Evolutionary conservation across 2,797 vertebrate genomes (phyloP).

Genomic region (Hoplostethus mediterraneus): DNA sequence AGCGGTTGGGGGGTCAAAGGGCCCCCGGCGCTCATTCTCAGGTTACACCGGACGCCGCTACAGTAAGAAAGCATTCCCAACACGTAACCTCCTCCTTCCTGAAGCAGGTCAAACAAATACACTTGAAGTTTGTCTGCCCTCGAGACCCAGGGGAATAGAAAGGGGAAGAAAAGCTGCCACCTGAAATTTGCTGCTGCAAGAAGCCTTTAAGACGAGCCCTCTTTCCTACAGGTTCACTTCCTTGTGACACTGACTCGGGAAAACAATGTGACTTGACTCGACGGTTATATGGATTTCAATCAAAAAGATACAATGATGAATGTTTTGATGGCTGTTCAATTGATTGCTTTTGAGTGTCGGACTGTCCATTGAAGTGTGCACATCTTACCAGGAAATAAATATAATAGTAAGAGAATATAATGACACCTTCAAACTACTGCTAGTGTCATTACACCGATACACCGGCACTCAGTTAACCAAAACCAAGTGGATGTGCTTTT

Average conservation of each 20-base stretch:
- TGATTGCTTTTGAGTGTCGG: neutral
- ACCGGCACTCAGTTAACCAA: neutral
- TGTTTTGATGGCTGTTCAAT: neutral
- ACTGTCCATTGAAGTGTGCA: neutral
- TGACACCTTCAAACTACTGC: neutral
- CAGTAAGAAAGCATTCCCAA: slow-evolving; percentile 47
- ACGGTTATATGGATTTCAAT: slow-evolving; percentile 3
- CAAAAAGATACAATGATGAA: neutral
- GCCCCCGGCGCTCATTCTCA: slow-evolving; percentile 35
- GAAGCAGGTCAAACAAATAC: slow-evolving; percentile 59
- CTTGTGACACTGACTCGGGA: neutral
- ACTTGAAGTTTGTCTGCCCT: slow-evolving; percentile 48
- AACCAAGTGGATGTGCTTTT: neutral
- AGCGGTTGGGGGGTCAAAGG: slow-evolving; percentile 54
- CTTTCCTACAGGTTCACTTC: slow-evolving; percentile 29
- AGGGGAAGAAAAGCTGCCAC: slow-evolving; percentile 33
- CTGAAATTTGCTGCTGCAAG: slow-evolving; percentile 34
- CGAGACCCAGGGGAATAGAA: slow-evolving; percentile 1
- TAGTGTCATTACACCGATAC: neutral
- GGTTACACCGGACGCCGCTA: slow-evolving; percentile 47
- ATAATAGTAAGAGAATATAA: neutral
- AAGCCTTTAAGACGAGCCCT: slow-evolving; percentile 4
- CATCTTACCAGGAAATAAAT: neutral
- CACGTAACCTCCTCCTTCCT: slow-evolving; percentile 51
- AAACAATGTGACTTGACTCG: neutral